Base-by-base conservation (phyloP, 2,888 invertebrate species). In the Melieria crassipennis region DNA sequence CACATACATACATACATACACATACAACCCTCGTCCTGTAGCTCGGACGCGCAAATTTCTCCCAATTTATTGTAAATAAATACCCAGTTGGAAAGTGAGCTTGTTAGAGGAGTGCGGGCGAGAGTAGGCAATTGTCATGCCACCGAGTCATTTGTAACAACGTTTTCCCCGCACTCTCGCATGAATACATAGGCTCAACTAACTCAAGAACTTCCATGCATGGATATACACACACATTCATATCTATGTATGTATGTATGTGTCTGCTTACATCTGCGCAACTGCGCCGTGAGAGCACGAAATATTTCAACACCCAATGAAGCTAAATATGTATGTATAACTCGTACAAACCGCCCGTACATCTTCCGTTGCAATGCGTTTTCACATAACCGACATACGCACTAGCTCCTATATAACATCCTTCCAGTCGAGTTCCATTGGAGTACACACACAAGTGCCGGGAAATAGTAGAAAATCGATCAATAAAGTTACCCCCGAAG, bases 401-500 rank as follows among this genome's bases (percentile, higher is more conserved):
- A 62, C 66, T 56, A 57, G 72, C 9, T n/a, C 13, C 4, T 47
- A 42, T 57, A 50, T 58, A 13, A 69, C 13, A 6, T 7, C 30
- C 11, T 67, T 63, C 56, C 63, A 65, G 42, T 30, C 30, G 7
- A 48, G 45, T 58, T 69, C 58, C 70, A 65, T 56, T 13, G 43
- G 30, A 50, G 48, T 60, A 13, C 7, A 16, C 13, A 5, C 45
- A 45, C 13, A 46, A 58, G 16, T 52, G 68, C 45, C 60, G 45
- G 7, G 70, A 50, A 64, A 42, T 42, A 42, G 5, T 58, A 30
- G 7, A 13, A 30, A 10, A 52, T n/a, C 61, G 43, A 71, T 67
- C 67, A 7, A 71, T 71, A 71, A 64, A 67, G 64, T 67, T 68
- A 71, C 71, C 71, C 71, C 64, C 50, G 57, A 61, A 43, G 42